phyloP scores from a whole-genome alignment of 2,888 invertebrate species.

The Sphaeridia pumilis region DNA sequence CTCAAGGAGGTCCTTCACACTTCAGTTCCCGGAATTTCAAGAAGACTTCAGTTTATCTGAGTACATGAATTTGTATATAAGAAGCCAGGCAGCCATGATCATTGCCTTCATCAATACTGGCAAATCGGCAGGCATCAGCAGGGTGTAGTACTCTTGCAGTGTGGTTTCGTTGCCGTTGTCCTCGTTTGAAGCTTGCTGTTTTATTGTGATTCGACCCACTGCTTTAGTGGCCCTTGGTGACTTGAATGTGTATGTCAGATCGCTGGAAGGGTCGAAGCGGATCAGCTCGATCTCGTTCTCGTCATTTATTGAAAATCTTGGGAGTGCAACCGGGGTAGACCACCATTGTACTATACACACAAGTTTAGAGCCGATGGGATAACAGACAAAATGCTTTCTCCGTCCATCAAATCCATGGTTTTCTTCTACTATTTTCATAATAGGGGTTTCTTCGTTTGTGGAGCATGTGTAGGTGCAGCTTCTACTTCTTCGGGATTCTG shows the following conservation, averaged over 20 bases:
- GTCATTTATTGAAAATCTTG: constrained; percentile 3
- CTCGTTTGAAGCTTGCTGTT: constrained; percentile 6
- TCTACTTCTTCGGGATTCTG: neutral
- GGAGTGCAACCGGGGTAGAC: neutral
- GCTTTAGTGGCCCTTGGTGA: constrained; percentile 8
- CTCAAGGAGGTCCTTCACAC: no score
- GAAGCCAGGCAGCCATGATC: constrained; percentile 14
- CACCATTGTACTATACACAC: constrained; percentile 2
- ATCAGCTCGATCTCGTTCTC: constrained; percentile 6
- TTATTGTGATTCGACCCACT: constrained; percentile 9
- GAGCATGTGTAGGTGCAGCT: neutral
- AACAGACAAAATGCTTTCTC: constrained; percentile 2
- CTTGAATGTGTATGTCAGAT: constrained; percentile 10
- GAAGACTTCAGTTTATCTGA: no score
- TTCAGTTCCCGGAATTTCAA: no score
- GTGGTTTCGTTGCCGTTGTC: constrained; percentile 9
- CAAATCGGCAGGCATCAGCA: neutral
- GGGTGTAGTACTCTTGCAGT: constrained; percentile 13
- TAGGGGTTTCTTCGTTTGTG: neutral
- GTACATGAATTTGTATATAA: no score
- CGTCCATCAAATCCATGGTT: neutral
- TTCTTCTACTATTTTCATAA: neutral
- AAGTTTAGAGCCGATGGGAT: neutral
- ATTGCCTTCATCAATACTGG: constrained; percentile 8
- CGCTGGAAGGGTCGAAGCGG: constrained; percentile 2